Base-by-base conservation (phyloP, 2,888 invertebrate species). In the Rugalucina vietnamica region DNA sequence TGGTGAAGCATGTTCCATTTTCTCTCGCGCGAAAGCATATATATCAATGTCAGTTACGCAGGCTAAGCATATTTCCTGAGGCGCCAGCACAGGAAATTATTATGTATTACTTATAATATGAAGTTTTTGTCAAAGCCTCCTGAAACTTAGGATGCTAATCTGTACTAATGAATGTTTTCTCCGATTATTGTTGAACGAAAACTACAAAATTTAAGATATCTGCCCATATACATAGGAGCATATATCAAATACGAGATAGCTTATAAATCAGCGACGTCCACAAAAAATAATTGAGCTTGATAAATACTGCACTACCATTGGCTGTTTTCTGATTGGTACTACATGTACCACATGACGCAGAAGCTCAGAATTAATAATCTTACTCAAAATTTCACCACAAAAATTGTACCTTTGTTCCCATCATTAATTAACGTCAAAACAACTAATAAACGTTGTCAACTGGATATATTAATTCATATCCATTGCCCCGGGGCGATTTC, bases 41-140 rank as follows among this genome's bases (percentile, higher is more conserved):
- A 21, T 34, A 65, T 65, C 65, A 65, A 34, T 65, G 65, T 65
- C 65, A 65, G 65, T 65, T 65, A 65, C 65, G 65, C 65, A 34
- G 65, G 65, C 18, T 65, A 34, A 12, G 21, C 65, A 54, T 65
- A 18, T 43, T 65, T 18, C 65, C 34, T 65, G 1, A 65, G 34
- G 65, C 34, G 34, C 34, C 65, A 10, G 8, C 8, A 65, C 65
- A 65, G 65, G 65, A 65, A 65, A 65, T 65, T 65, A 65, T 65
- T n/a, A n/a, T n/a, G n/a, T n/a, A n/a, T n/a, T n/a, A n/a, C n/a
- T n/a, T n/a, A n/a, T n/a, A n/a, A n/a, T n/a, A n/a, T n/a, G n/a
- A n/a, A n/a, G n/a, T n/a, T n/a, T n/a, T n/a, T n/a, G n/a, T n/a
- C n/a, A n/a, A n/a, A n/a, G n/a, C n/a, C n/a, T n/a, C n/a, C n/a